Evolutionary conservation across 1,140 invertebrate genomes (phyloP), one percentile per base, ranked within the genome.

Genomic region (Tetragnatha versicolor): DNA sequence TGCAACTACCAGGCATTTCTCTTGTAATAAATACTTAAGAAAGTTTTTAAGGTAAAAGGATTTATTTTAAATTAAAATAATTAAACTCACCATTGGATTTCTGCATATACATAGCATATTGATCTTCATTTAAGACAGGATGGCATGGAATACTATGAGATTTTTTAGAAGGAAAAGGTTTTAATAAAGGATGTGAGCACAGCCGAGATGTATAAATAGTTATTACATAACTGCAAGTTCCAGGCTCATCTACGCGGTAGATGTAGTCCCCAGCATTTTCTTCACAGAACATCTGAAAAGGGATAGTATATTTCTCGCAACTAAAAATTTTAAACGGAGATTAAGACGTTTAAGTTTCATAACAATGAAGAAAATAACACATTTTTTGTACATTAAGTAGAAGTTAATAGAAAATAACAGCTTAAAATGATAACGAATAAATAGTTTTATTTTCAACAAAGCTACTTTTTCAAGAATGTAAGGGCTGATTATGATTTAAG

Each of bases 41-140:
- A n/a, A n/a, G n/a, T n/a, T n/a, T n/a, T n/a, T n/a, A n/a, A n/a
- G n/a, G n/a, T n/a, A n/a, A n/a, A n/a, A n/a, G n/a, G n/a, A n/a
- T n/a, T n/a, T n/a, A n/a, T n/a, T n/a, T n/a, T n/a, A n/a, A n/a
- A n/a, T n/a, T n/a, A n/a, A n/a, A n/a, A n/a, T n/a, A n/a, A n/a
- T n/a, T 20, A 37, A n/a, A 70, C 68, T 85, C 86, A 29, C 84
- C 81, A 27, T 87, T 85, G 55, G 88, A 85, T 68, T 88, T 87
- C 27, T 86, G 82, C 25, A 92, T 61, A 83, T 91, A 90, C 79
- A 90, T 88, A 20, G 87, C 81, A 85, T 89, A 91, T 53, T 90
- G 88, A 72, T 88, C 85, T 79, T 90, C 83, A 81, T 89, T 86
- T 83, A 89, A 91, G 20, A 92, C 66, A 25, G 88, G 88, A 35